phyloP scores from a whole-genome alignment of 2,113 vertebrate genomes.

The Merops nubicus region DNA sequence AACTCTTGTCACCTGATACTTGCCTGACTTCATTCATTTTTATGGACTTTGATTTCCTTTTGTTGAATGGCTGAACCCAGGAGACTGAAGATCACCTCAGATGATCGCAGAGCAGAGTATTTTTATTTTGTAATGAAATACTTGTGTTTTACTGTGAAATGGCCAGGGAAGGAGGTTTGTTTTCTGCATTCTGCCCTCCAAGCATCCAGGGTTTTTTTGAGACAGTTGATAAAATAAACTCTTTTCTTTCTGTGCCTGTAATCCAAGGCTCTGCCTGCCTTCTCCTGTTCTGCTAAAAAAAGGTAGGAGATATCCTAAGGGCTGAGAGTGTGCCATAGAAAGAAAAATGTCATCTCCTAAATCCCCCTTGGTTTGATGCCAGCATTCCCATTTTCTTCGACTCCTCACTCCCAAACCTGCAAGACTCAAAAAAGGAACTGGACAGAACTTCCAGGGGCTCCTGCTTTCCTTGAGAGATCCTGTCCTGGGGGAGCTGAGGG shows the following conservation, averaged over 20 bases:
- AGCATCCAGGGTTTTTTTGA: background rate
- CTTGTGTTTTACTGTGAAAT: background rate
- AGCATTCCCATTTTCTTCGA: background rate
- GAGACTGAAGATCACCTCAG: background rate
- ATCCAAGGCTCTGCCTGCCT: background rate
- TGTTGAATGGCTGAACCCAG: background rate
- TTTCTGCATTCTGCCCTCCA: background rate
- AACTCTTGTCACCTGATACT: constrained; percentile 11
- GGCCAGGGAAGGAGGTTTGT: background rate
- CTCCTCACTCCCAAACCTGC: background rate
- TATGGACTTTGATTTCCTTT: background rate
- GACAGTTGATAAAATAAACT: background rate
- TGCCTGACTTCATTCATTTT: constrained; percentile 25
- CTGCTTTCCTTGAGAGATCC: background rate
- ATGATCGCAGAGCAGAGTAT: background rate
- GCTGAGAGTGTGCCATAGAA: background rate
- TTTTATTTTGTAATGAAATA: constrained; percentile 31
- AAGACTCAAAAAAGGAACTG: background rate
- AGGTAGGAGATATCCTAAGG: background rate
- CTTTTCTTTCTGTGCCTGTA: background rate
- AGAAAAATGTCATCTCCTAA: background rate
- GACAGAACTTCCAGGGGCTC: background rate
- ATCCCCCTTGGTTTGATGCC: background rate
- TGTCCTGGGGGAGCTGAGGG: background rate
- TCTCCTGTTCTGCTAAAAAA: background rate